Percentiles rank a stretch among this genome's conserved stretches.
phyloP scores from a whole-genome alignment of 2,888 invertebrate genomes.

The Blera fallax region DNA sequence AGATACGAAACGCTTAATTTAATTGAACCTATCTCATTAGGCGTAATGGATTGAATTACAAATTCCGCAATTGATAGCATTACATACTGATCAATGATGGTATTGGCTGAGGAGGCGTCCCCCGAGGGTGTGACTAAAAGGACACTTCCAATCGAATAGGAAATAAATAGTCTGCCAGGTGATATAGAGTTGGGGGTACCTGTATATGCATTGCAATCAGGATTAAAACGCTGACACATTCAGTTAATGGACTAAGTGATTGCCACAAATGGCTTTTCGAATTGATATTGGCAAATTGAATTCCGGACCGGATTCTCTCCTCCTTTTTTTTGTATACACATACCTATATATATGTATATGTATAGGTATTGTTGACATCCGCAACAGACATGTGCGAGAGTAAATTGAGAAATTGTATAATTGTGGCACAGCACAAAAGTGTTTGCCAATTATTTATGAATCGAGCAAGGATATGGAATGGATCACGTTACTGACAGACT shows the following conservation, averaged over 20 bases:
- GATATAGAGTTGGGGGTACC: not conserved
- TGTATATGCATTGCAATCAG: slow-evolving; percentile 29
- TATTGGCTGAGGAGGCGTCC: not conserved
- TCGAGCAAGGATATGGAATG: not conserved
- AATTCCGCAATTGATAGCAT: slow-evolving; percentile 65
- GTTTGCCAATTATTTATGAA: not conserved
- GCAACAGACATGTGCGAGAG: not conserved
- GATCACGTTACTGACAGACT: not conserved
- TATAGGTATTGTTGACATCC: slow-evolving; percentile 2
- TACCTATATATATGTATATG: no score
- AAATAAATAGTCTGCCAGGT: slow-evolving; percentile 60
- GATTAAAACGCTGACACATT: slow-evolving; percentile 60
- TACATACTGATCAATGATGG: slow-evolving; percentile 24
- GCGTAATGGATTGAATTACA: slow-evolving; percentile 69
- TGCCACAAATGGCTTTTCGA: slow-evolving; percentile 47
- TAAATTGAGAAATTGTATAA: slow-evolving; percentile 44
- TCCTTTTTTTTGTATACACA: not conserved
- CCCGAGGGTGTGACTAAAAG: not conserved
- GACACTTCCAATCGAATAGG: slow-evolving; percentile 33
- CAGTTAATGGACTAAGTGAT: slow-evolving; percentile 63
- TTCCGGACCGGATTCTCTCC: not conserved
- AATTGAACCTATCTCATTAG: slow-evolving; percentile 64
- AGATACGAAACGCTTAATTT: slow-evolving; percentile 56
- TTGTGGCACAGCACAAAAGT: not conserved
- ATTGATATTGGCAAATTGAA: slow-evolving; percentile 56